These are phyloP conservation scores for Micromys minutus DNA, from an alignment of 2,113 vertebrate genomes.

Conservation along the genomic window DNA sequence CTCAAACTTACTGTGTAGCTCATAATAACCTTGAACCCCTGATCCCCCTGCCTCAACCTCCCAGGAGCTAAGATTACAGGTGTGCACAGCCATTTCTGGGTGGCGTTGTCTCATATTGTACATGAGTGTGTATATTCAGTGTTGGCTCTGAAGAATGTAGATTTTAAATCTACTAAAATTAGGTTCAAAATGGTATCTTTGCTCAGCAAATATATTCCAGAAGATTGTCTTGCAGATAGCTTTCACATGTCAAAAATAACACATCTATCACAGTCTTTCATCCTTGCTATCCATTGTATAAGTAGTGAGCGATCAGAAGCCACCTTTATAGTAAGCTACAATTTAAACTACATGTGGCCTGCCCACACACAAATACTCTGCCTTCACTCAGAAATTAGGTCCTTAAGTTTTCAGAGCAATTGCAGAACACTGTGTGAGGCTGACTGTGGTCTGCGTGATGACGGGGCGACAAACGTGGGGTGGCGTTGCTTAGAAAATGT, in stretches of 20 bases:
- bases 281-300: slow-evolving; percentile 12
- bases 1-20: background rate
- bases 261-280: background rate
- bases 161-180: slow-evolving; percentile 15
- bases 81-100: background rate
- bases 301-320: background rate
- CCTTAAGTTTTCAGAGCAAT: slow-evolving; percentile 21
- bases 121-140: background rate
- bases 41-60: background rate
- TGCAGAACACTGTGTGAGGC: background rate
- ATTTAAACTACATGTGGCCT: background rate
- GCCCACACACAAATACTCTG: background rate
- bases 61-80: background rate
- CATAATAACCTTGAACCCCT: background rate
- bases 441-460: background rate
- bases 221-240: background rate
- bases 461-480: background rate
- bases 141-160: background rate
- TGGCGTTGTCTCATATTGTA: background rate
- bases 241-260: background rate
- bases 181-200: background rate
- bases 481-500: background rate
- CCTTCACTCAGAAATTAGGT: background rate
- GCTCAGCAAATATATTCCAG: background rate
- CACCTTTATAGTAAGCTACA: background rate